Percentiles rank a stretch among this genome's conserved stretches.
phyloP scores from a whole-genome alignment of 2,113 vertebrate genomes.

The Ophthalmolycus amberensis region DNA sequence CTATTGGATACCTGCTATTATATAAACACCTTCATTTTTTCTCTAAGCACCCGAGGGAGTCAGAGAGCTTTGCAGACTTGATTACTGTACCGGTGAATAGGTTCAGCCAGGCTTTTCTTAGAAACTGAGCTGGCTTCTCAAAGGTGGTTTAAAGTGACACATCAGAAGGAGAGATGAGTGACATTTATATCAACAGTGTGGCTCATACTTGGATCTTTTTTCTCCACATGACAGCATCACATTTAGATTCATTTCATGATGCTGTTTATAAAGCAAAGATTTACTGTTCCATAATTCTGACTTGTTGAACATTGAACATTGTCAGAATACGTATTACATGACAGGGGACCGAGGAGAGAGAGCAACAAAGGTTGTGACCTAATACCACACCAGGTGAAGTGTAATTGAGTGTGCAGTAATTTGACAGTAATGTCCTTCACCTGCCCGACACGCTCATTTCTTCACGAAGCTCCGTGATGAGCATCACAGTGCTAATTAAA shows the following conservation, averaged over 20 bases:
- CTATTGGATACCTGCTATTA: conserved; percentile 66
- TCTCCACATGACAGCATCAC: neutral
- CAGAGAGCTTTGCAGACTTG: conserved; percentile 33
- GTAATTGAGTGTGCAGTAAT: conserved; percentile 24
- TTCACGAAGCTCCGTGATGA: conserved; percentile 9
- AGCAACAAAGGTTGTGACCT: neutral
- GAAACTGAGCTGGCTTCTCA: conserved; percentile 3
- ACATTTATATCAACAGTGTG: conserved; percentile 31
- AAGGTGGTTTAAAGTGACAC: conserved; percentile 21
- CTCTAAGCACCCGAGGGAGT: conserved; percentile 8
- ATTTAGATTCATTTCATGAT: neutral
- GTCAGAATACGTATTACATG: neutral
- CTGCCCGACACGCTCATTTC: conserved; percentile 8
- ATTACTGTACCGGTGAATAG: conserved; percentile 30
- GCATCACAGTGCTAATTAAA: conserved; percentile 16
- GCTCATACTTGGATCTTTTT: neutral
- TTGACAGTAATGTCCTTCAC: conserved; percentile 6
- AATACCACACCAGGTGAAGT: neutral
- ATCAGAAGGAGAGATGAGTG: conserved; percentile 27
- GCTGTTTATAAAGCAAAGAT: neutral
- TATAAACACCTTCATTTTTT: conserved; percentile 29
- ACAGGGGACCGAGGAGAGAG: neutral
- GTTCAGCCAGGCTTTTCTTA: conserved; percentile 55
- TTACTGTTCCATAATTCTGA: neutral
- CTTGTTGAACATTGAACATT: neutral